Base-by-base conservation (phyloP, 2,888 invertebrate genomes). In the Thelaira solivaga region DNA sequence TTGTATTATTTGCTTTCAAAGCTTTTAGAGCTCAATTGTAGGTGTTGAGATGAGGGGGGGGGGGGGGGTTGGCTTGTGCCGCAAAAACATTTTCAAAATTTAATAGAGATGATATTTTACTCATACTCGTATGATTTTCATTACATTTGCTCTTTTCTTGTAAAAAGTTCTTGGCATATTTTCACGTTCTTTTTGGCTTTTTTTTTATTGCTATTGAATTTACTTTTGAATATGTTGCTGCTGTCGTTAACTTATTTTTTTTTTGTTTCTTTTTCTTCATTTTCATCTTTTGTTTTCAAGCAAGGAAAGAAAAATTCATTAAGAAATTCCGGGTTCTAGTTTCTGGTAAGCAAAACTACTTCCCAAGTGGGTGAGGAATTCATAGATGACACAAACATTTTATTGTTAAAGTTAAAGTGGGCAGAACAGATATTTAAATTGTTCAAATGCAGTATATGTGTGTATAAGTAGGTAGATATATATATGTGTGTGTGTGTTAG, bases 271-370 rank as follows among this genome's bases (percentile, higher is more conserved):
- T 47, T 39, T 22, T 16, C 13, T 8, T 20, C 22, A 51, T 2
- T 34, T 10, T n/a, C 3, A 36, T 26, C 36, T 4, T 20, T 72
- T 71, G 34, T 45, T 26, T 18, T 29, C 11, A 49, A 18, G 43
- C n/a, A 0, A 57, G 49, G 69, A 62, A 61, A 39, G 6, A 39
- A 13, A 39, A 74, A 55, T 78, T 78, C 74, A 74, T 78, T 74
- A 78, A 41, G 61, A 74, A 74, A 78, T 78, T 78, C 78, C 61
- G 36, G n/a, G n/a, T 34, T 47, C 43, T 72, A 41, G 43, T 18
- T 34, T 68, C 22, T 36, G 16, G 16, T n/a, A 11, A 31, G 34
- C 45, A 8, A 41, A 62, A 45, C 18, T 45, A 10, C 11, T 26
- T 0, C 18, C 4, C n/a, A 36, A 43, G 36, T 43, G 36, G 8